phyloP scores from a whole-genome alignment of 2,113 vertebrate genomes.

The Merops nubicus region DNA sequence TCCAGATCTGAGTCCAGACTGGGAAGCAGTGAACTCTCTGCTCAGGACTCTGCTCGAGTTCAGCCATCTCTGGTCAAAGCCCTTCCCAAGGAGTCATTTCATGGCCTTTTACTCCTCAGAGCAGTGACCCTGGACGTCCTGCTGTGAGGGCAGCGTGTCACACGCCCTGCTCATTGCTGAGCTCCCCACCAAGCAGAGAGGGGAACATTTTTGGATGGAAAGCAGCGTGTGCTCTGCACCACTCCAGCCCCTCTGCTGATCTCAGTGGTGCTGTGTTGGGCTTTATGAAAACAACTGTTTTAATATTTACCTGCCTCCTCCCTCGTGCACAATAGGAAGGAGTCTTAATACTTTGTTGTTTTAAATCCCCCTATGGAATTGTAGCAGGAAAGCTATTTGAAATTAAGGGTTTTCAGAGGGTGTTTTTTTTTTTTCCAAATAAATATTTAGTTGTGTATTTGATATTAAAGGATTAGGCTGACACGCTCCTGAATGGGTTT shows the following conservation, averaged over 20 bases:
- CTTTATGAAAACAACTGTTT: not conserved
- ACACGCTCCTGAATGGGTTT: slow-evolving; percentile 53
- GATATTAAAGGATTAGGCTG: slow-evolving; percentile 68
- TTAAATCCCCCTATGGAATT: slow-evolving; percentile 50
- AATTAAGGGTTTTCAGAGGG: slow-evolving; percentile 28
- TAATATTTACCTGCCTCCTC: slow-evolving; percentile 28
- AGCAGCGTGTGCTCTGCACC: not conserved
- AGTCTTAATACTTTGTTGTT: slow-evolving; percentile 4
- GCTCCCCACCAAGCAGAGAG: not conserved
- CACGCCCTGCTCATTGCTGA: not conserved
- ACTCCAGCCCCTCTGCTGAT: not conserved
- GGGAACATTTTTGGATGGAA: not conserved
- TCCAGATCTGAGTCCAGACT: not conserved
- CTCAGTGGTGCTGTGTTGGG: not conserved
- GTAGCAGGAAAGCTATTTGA: slow-evolving; percentile 13
- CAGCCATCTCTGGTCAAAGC: not conserved
- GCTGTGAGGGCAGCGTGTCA: not conserved
- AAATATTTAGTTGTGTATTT: slow-evolving; percentile 57
- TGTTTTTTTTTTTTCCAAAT: not conserved
- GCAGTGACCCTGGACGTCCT: not conserved
- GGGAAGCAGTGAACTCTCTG: not conserved
- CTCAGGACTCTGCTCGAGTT: not conserved
- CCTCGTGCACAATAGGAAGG: not conserved
- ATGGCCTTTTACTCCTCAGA: not conserved
- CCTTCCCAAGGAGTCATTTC: not conserved